phyloP scores from a whole-genome alignment of 2,888 invertebrate species.

The Chrysomela aeneicollis region DNA sequence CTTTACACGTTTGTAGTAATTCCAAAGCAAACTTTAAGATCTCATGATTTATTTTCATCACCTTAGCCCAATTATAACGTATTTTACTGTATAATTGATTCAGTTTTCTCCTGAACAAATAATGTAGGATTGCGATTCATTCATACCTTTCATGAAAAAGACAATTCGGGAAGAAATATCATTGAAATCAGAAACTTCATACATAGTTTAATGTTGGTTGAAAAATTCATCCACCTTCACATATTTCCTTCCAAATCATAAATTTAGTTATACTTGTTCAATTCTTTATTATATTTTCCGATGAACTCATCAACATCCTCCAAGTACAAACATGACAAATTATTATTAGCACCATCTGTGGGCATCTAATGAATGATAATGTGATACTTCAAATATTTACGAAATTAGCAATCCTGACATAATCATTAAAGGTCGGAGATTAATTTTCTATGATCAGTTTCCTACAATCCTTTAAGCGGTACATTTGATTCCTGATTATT shows the following conservation, averaged over 20 bases:
- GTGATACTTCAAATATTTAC: conserved; percentile 26
- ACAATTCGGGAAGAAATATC: too few species aligned
- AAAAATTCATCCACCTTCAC: too few species aligned
- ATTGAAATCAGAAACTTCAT: too few species aligned
- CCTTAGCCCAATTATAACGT: neutral
- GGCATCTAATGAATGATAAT: neutral
- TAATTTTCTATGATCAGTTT: neutral
- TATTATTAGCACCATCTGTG: neutral
- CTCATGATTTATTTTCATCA: conserved; percentile 8
- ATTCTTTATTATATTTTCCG: neutral
- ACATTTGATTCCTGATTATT: neutral
- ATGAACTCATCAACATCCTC: neutral
- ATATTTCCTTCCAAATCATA: too few species aligned
- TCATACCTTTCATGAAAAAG: too few species aligned
- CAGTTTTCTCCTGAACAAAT: too few species aligned
- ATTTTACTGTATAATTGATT: too few species aligned
- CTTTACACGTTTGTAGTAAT: conserved; percentile 38
- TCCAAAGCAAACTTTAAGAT: conserved; percentile 19
- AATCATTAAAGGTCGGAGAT: conserved; percentile 5
- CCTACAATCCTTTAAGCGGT: neutral
- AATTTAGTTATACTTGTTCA: too few species aligned
- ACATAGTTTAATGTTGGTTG: too few species aligned
- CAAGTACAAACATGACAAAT: neutral
- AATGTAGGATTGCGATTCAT: too few species aligned
- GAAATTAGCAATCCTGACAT: conserved; percentile 22